Evolutionary conservation across 2,797 vertebrate species (phyloP).

Genomic region (Siniperca obscura): DNA sequence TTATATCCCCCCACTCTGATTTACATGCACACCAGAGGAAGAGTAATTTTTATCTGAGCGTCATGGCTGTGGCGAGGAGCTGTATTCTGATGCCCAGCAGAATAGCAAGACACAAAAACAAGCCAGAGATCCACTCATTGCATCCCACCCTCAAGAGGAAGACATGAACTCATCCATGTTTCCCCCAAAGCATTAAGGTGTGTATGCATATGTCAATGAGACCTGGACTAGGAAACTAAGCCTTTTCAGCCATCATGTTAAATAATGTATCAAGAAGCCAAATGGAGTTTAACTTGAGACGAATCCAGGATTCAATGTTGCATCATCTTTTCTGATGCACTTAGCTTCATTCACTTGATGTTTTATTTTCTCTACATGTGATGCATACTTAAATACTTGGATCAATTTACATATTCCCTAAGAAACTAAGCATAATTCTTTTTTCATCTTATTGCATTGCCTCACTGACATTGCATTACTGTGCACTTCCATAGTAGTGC

Average conservation of each 20-base stretch:
- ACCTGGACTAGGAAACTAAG: constrained; percentile 61
- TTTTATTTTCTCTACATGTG: constrained; percentile 48
- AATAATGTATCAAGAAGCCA: constrained; percentile 82
- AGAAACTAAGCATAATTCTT: constrained; percentile 40
- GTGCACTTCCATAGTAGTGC: constrained; percentile 40
- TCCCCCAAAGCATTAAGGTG: constrained; percentile 76
- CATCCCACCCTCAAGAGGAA: constrained; percentile 72
- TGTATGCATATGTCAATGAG: constrained; percentile 75
- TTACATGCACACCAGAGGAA: constrained; percentile 77
- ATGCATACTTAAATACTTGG: constrained; percentile 49
- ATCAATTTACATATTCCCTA: constrained; percentile 40
- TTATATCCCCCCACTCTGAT: constrained; percentile 72
- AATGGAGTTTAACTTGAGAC: constrained; percentile 76
- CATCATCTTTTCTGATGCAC: constrained; percentile 52
- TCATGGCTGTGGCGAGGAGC: constrained; percentile 59
- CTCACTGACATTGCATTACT: constrained; percentile 48
- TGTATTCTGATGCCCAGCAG: constrained; percentile 75
- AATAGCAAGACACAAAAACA: constrained; percentile 69
- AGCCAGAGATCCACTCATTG: constrained; percentile 63
- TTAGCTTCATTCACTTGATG: constrained; percentile 49
- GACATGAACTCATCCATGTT: constrained; percentile 82
- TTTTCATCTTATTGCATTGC: constrained; percentile 33
- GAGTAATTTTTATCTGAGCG: constrained; percentile 67
- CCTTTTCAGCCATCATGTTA: constrained; percentile 73
- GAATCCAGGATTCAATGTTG: constrained; percentile 61